Evolutionary conservation across 2,888 invertebrate genomes (phyloP).

Genomic region (Spodoptera exigua): DNA sequence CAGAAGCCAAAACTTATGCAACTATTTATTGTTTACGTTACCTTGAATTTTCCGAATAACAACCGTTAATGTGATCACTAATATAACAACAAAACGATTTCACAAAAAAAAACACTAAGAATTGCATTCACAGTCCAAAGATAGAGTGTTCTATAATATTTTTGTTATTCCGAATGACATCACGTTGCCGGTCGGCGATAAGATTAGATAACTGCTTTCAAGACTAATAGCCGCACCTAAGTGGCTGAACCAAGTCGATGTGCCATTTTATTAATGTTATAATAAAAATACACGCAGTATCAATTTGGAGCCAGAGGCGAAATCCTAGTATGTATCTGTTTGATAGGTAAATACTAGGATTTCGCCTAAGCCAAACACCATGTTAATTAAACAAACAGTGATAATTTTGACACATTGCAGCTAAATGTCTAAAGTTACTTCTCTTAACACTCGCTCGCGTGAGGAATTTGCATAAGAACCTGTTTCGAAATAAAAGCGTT

Average conservation of each 20-base stretch:
- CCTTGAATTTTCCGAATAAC: conserved; percentile 44
- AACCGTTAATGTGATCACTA: conserved; percentile 22
- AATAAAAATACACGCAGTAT: conserved; percentile 30
- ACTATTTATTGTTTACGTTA: conserved; percentile 19
- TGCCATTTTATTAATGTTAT: conserved; percentile 46
- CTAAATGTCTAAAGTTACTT: conserved; percentile 38
- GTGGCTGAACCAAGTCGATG: conserved; percentile 45
- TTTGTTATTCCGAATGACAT: conserved; percentile 76
- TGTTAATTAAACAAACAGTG: conserved; percentile 28
- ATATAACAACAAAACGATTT: conserved; percentile 33
- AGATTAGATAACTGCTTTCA: conserved; percentile 78
- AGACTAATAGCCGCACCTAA: conserved; percentile 72
- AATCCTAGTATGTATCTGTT: too few species aligned
- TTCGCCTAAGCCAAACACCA: conserved; percentile 19
- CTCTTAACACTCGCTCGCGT: conserved; percentile 38
- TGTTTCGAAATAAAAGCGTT: conserved; percentile 50
- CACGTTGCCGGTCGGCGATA: conserved; percentile 69
- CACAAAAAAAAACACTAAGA: conserved; percentile 51
- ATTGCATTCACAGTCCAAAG: conserved; percentile 55
- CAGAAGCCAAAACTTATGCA: conserved; percentile 1
- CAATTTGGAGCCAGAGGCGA: conserved; percentile 3
- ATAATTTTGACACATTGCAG: conserved; percentile 46
- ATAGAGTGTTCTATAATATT: conserved; percentile 59
- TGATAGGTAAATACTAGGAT: background rate
- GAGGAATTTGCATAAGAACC: conserved; percentile 39